phyloP scores from a whole-genome alignment of 2,797 vertebrate species.

The Yasuhikotakia modesta region DNA sequence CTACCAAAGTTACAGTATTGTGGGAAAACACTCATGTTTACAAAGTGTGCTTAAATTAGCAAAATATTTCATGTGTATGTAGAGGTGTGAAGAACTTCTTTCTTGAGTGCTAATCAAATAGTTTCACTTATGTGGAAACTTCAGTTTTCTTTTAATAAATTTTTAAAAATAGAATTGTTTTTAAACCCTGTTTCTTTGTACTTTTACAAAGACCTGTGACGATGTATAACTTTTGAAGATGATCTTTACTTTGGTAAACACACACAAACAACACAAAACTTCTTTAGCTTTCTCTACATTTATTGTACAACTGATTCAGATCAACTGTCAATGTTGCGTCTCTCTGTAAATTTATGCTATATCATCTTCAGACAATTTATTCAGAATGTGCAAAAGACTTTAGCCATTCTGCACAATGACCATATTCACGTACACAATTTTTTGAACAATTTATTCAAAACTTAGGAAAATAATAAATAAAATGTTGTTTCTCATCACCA shows the following conservation, averaged over 20 bases:
- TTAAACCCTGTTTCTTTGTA: background rate
- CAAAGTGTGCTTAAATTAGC: background rate
- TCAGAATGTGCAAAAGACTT: constrained; percentile 65
- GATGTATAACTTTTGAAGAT: background rate
- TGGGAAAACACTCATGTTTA: background rate
- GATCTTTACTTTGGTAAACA: background rate
- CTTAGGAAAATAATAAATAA: constrained; percentile 72
- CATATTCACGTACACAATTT: constrained; percentile 76
- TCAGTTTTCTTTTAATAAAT: too few species aligned
- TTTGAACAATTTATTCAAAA: constrained; percentile 75
- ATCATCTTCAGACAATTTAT: constrained; percentile 65
- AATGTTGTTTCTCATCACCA: constrained; percentile 58
- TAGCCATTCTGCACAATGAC: constrained; percentile 64
- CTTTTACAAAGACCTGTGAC: background rate
- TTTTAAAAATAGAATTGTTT: too few species aligned
- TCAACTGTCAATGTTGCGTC: constrained; percentile 77
- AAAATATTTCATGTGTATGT: background rate
- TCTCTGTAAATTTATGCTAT: constrained; percentile 78
- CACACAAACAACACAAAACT: constrained; percentile 9
- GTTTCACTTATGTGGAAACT: background rate
- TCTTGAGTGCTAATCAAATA: background rate
- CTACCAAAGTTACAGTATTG: constrained; percentile 10
- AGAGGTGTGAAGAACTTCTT: background rate
- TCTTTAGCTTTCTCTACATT: constrained; percentile 86
- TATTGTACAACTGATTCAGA: constrained; percentile 90